phyloP scores from a whole-genome alignment of 2,888 invertebrate species.

The Adineta ricciae region DNA sequence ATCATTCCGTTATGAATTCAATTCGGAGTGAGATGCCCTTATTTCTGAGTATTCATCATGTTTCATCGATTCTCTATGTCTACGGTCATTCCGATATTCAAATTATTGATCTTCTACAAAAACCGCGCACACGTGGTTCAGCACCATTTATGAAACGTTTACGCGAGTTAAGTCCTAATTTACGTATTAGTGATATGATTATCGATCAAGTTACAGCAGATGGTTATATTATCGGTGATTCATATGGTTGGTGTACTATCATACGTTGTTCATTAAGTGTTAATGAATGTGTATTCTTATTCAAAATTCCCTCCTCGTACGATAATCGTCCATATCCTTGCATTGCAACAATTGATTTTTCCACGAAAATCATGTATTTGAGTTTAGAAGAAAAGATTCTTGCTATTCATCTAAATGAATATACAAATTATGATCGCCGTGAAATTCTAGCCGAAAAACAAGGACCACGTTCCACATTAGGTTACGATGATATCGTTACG shows the following conservation, averaged over 20 bases:
- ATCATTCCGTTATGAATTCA: neutral
- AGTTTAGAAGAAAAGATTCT: conserved; percentile 19
- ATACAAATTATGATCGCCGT: conserved; percentile 8
- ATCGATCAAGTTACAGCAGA: conserved; percentile 7
- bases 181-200: conserved; percentile 9
- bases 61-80: conserved; percentile 15
- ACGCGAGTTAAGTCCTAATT: neutral
- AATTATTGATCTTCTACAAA: conserved; percentile 12
- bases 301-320: neutral
- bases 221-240: conserved; percentile 21
- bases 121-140: conserved; percentile 5
- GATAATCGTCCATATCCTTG: conserved; percentile 21
- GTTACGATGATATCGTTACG: conserved; percentile 5
- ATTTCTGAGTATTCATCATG: neutral
- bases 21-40: conserved; percentile 20
- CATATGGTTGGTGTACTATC: conserved; percentile 12
- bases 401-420: neutral
- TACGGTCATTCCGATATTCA: conserved; percentile 11
- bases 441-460: neutral
- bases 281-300: conserved; percentile 10
- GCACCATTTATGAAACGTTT: conserved; percentile 15
- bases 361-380: conserved; percentile 2
- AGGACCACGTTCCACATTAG: conserved; percentile 20
- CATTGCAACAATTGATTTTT: conserved; percentile 8
- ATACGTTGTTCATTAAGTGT: conserved; percentile 15